Evolutionary conservation across 2,888 invertebrate species (phyloP), one percentile per base, ranked within the genome.

Genomic region (Anthophora plumipes): DNA sequence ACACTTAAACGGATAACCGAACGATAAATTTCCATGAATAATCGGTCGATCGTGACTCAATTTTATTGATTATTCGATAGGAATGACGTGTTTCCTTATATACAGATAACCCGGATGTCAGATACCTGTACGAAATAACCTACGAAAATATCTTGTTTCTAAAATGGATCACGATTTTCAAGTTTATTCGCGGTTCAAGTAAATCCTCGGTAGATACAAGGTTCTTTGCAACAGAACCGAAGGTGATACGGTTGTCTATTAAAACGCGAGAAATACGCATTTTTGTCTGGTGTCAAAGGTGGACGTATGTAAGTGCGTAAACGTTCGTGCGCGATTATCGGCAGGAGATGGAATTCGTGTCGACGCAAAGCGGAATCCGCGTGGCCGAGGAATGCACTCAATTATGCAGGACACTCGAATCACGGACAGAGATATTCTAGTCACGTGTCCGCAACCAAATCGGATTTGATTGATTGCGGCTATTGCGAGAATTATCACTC

Each of bases 361-460:
- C 67, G 75, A 75, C 77, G 77, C 77, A 75, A 37, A 68, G 37
- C 77, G 68, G 77, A 78, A 78, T 78, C 77, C 77, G 77, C 77
- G 77, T 78, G 63, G 61, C 68, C 77, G 54, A 78, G 75, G 68
- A 78, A 78, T 75, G 57, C 67, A 39, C 77, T 78, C 77, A 78
- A 78, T 78, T 78, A 78, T 78, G 77, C 77, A 39, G 77, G 48
- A 75, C 77, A 11, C 57, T 78, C 75, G 75, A 75, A 78, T 67
- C 68, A 75, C 75, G 77, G 74, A 50, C 61, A 22, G 48, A 68
- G 77, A 78, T 75, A 78, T 78, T 78, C 77, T 52, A 78, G 74
- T 68, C 77, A 75, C 75, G 77, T 75, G 68, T 57, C 77, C 77
- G 75, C 77, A 78, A 61, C 75, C 78, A 41, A 79, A 77, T 79